These are phyloP conservation scores for Altica lythri DNA, from an alignment of 2,888 invertebrate species.

Conservation along the genomic window DNA sequence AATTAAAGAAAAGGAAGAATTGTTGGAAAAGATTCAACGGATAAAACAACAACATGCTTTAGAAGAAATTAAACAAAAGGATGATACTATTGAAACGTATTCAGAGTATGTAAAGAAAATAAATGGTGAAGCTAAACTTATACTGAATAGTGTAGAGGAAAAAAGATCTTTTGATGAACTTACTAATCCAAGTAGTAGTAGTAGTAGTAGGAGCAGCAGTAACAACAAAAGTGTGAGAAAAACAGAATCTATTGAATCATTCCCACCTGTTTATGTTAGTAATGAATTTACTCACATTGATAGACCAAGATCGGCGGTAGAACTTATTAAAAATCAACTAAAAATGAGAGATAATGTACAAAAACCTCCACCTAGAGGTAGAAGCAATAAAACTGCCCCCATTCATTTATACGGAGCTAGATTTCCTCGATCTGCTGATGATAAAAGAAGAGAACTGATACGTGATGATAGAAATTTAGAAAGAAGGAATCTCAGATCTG, in stretches of 20 bases:
- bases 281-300: constrained; percentile 34
- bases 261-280: constrained; percentile 46
- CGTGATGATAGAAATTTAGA: constrained; percentile 23
- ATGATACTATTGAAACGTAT: constrained; percentile 52
- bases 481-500: constrained; percentile 48
- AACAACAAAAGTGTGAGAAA: no score
- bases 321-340: constrained; percentile 53
- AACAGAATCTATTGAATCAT: constrained; percentile 43
- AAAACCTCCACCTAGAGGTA: constrained; percentile 39
- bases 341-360: constrained; percentile 40
- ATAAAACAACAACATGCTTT: constrained; percentile 43
- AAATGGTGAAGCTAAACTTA: constrained; percentile 38
- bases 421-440: constrained; percentile 32
- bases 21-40: constrained; percentile 49
- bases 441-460: constrained; percentile 27
- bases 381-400: constrained; percentile 53
- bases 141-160: neutral
- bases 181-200: constrained; percentile 1
- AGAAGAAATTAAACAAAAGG: constrained; percentile 41
- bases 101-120: constrained; percentile 51
- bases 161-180: constrained; percentile 23
- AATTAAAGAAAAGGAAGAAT: constrained; percentile 59
- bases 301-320: constrained; percentile 54
- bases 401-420: constrained; percentile 39
- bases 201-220: no score